Evolutionary conservation across 2,113 vertebrate species (phyloP), one percentile per base, ranked within the genome.

Genomic region (Myotis davidii): DNA sequence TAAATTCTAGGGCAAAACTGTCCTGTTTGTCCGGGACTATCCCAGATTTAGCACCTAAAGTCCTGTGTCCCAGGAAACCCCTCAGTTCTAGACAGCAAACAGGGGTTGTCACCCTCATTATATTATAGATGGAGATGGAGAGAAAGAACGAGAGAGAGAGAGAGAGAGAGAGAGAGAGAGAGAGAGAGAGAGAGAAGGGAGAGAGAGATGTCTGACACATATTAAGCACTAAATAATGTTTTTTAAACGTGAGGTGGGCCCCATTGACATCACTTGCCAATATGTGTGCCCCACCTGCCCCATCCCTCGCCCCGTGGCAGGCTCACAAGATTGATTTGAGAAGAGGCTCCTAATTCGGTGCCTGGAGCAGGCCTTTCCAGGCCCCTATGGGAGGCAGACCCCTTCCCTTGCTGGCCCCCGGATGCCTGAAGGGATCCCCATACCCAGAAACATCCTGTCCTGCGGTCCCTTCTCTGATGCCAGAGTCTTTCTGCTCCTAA

Each of bases 401-500:
- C 97, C 90, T 97, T 93, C 82, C 90, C 92, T 91, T 25, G 21
- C 59, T 48, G 96, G 97, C 69, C 37, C 34, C 34, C 34, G 65
- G 87, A 96, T 83, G 91, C 92, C 95, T 88, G 0, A 20, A 9
- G 9, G 5, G 0, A 3, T 72, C 88, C 10, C 27, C 56, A 27
- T 42, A 67, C 20, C 97, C 29, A 1, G 96, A 96, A 96, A 81
- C 59, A 52, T 95, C 93, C 95, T 91, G 79, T 87, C 74, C 34
- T 20, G 0, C 4, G 27, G 56, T 5, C 82, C 74, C 29, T 85
- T 86, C 91, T 89, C 96, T 29, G 97, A 85, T 96, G 97, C 97
- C 95, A 85, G 69, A 16, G 93, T 86, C 94, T 97, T 98, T 98
- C 97, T 96, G 92, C 90, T 95, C 97, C 86, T 84, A 97, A 98